Base-by-base conservation (phyloP, 2,888 invertebrate species). In the Lithophane leautieri region DNA sequence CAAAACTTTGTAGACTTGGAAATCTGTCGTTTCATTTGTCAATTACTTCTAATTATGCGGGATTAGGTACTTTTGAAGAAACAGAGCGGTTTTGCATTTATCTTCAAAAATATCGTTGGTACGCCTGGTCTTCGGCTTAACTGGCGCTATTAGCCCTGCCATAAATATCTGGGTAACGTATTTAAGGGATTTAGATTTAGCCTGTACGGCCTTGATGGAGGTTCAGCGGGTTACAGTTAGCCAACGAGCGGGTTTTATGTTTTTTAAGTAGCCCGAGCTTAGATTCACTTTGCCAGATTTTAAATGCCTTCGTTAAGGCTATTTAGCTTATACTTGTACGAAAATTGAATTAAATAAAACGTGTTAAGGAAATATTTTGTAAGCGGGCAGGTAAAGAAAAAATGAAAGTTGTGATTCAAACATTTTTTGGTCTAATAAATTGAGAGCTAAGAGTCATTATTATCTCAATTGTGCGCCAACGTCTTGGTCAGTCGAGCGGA, bases 141-240 rank as follows among this genome's bases (percentile, higher is more conserved):
- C 92, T 93, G 93, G 89, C 92, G 93, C 94, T 94, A 94, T 94
- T 94, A 95, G 94, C 93, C 94, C 91, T 91, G 91, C 94, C 92
- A 95, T 96, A 96, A 96, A 96, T 96, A 95, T 95, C 93, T 93
- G 94, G 93, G 92, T 91, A 92, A 91, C 93, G 94, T 94, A 94
- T 95, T 95, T 94, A 94, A 92, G 91, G 95, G 96, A 95, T 95
- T 95, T 94, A 92, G 93, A 93, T 92, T 93, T 92, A 94, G 94
- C 94, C 92, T 94, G 94, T 93, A 92, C 90, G 91, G 89, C 91
- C 90, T 91, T 95, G 95, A 96, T 92, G 93, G 93, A 94, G 95
- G 95, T 95, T 92, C 92, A 92, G 88, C 89, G 91, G 90, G 91
- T 89, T 89, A 90, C 90, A 92, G 89, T 88, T 88, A 90, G 88